Evolutionary conservation across 2,888 invertebrate genomes (phyloP), one percentile per base, ranked within the genome.

Genomic region (Beris morrisii): DNA sequence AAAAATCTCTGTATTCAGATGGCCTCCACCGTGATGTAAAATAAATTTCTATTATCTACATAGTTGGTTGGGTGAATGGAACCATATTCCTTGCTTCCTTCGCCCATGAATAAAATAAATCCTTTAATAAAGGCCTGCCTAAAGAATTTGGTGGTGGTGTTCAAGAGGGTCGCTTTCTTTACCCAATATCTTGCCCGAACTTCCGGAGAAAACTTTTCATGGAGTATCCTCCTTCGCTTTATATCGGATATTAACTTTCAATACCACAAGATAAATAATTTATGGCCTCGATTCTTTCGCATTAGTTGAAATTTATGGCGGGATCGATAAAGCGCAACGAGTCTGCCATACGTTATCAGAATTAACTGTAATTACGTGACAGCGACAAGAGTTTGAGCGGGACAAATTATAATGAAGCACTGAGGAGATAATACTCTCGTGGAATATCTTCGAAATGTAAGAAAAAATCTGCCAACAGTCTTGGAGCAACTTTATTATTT

Each of bases 171-270:
- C 48, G 32, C 32, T 32, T 13, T 28, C 9, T 50, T 15, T 3
- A 7, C 50, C 12, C 9, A 9, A 50, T 22, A 7, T 13, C 50
- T 50, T 50, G 9, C 13, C 15, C 4, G 50, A 13, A 7, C 9
- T 9, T 13, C 12, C 28, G 28, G 30, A 30, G 22, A 22, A 30
- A 53, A 53, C 11, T 53, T 53, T 30, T 30, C 22, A 30, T 6
- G 30, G 53, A 53, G 30, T 12, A 44, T 65, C 53, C 57, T 30
- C 54, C 66, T 66, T 57, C 57, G 66, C 53, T 55, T 64, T 64
- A 68, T n/a, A n/a, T n/a, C n/a, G n/a, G 66, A 64, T 68, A 69
- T 69, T 66, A 69, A 66, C 66, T 69, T 66, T 69, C 69, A 69
- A 69, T 69, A 66, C 69, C 64, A 64, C 38, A 56, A 64, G 55